These are phyloP conservation scores for Meliscaeva auricollis DNA, from an alignment of 2,888 invertebrate species.

Conservation along the genomic window DNA sequence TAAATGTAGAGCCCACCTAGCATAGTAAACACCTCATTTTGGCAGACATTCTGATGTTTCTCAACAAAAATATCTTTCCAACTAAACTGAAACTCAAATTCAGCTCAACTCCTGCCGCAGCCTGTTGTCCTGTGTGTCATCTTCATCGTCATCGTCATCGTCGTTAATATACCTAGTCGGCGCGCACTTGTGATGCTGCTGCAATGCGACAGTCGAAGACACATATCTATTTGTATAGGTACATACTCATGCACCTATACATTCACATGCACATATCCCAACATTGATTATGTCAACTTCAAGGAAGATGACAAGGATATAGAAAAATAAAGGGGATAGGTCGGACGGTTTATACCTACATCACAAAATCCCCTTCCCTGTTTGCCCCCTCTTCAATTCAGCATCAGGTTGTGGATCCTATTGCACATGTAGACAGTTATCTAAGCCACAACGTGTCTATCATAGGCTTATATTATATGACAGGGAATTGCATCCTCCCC, in stretches of 20 bases:
- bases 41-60: slow-evolving; percentile 77
- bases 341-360: slow-evolving; percentile 6
- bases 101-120: slow-evolving; percentile 30
- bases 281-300: slow-evolving; percentile 74
- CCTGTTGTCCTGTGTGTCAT: slow-evolving; percentile 24
- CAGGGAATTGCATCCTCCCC: slow-evolving; percentile 33
- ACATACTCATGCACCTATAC: not conserved
- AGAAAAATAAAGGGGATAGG: slow-evolving; percentile 41
- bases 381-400: not conserved
- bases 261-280: not conserved
- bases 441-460: slow-evolving; percentile 49
- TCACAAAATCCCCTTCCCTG: not conserved
- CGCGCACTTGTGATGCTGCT: slow-evolving; percentile 74
- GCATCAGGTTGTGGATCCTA: slow-evolving; percentile 55
- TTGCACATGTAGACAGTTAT: slow-evolving; percentile 54
- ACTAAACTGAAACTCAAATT: slow-evolving; percentile 21
- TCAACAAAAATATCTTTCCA: slow-evolving; percentile 69
- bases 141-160: not conserved
- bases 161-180: slow-evolving; percentile 44
- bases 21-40: slow-evolving; percentile 77
- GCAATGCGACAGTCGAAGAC: slow-evolving; percentile 79
- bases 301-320: slow-evolving; percentile 64
- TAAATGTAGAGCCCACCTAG: slow-evolving; percentile 69
- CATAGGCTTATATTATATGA: slow-evolving; percentile 59
- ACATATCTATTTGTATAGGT: not conserved